phyloP scores from a whole-genome alignment of 1,140 invertebrate species.

The Liolophura sinensis region DNA sequence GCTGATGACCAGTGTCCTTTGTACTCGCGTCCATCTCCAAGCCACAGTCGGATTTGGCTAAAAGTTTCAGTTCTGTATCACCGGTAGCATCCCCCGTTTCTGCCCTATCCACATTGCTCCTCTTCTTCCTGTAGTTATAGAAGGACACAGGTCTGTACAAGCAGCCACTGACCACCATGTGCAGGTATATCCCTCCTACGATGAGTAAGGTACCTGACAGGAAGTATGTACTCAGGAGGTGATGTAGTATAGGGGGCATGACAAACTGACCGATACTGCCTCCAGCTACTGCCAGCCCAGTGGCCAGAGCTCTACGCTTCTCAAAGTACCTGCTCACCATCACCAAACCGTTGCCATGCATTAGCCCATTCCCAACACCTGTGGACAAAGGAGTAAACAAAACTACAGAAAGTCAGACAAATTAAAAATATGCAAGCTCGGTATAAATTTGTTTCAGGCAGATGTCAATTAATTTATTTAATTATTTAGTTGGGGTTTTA shows the following conservation, averaged over 20 bases:
- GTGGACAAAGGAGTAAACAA: slow-evolving; percentile 12
- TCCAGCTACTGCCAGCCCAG: slow-evolving; percentile 43
- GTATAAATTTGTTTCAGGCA: too few species aligned
- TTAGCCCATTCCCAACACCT: slow-evolving; percentile 46
- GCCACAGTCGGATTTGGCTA: too few species aligned
- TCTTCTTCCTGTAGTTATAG: slow-evolving; percentile 6
- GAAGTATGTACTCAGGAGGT: slow-evolving; percentile 31
- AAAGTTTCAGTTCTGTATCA: too few species aligned
- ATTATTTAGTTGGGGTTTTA: too few species aligned
- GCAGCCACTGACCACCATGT: slow-evolving; percentile 23
- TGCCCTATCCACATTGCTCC: too few species aligned
- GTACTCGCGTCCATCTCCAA: too few species aligned
- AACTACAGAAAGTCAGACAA: too few species aligned
- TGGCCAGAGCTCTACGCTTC: slow-evolving; percentile 42
- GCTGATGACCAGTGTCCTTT: too few species aligned
- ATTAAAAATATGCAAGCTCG: too few species aligned
- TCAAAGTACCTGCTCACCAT: slow-evolving; percentile 50
- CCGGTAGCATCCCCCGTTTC: too few species aligned
- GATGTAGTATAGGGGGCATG: slow-evolving; percentile 42
- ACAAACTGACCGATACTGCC: slow-evolving; percentile 40
- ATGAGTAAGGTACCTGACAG: slow-evolving; percentile 25
- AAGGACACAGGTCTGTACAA: slow-evolving; percentile 25
- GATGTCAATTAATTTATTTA: too few species aligned
- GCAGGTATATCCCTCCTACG: slow-evolving; percentile 27
- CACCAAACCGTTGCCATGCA: slow-evolving; percentile 48